Evolutionary conservation across 1,140 invertebrate species (phyloP), one percentile per base, ranked within the genome.

Genomic region (Scylla paramamosain): DNA sequence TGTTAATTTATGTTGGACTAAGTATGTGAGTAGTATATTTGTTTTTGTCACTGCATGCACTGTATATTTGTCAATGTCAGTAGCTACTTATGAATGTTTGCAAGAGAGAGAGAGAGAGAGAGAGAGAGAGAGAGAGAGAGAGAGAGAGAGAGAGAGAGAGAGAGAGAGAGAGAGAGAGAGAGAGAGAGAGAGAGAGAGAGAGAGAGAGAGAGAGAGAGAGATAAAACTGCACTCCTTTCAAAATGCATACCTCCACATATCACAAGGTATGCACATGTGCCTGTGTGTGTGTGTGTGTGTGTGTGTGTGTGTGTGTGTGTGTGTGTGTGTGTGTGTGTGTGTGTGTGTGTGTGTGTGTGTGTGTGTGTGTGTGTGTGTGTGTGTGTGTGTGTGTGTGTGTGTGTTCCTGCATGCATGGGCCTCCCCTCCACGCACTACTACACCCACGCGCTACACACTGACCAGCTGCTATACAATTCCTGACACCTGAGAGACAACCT

Each of bases 281-380:
- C 10, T 86, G 83, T 86, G 83, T 86, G 83, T 86, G 83, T n/a
- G 83, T 86, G 83, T n/a, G 83, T 86, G 83, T 86, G 83, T 86
- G 83, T 86, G 83, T 86, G 83, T 86, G 83, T 86, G 83, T 29
- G 83, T 86, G 83, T 86, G 83, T 86, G 83, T 86, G 83, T 86
- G 83, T 86, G 83, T 86, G 83, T 86, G 25, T 86, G 83, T 86
- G 83, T 86, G 83, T 86, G 83, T 86, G 83, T 86, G 83, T 86
- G 83, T 86, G 25, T 86, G 83, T 86, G 83, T 86, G 83, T 86
- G 83, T 86, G 83, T 86, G 83, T 86, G 83, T 86, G 83, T 86
- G 83, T 86, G 83, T 86, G 83, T 86, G 83, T 86, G 83, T 86
- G 83, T 86, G 83, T 86, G 83, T 87, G 86, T 87, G 86, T 87